Evolutionary conservation across 2,888 invertebrate genomes (phyloP).

Genomic region (Morpho deidamia): DNA sequence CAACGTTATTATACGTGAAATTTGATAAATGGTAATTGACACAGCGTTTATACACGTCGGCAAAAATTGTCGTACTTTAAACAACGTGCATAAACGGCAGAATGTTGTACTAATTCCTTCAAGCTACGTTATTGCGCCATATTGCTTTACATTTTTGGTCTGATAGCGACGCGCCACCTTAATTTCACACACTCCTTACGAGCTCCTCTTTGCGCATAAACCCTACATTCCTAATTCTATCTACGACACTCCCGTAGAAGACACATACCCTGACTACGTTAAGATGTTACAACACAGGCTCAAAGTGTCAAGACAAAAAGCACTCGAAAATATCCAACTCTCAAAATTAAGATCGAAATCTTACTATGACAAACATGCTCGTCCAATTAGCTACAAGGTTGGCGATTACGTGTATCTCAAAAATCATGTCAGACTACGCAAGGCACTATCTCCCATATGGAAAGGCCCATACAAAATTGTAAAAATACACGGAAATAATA

Average conservation of each 20-base stretch:
- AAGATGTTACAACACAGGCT: constrained; percentile 2
- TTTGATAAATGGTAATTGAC: too few species aligned
- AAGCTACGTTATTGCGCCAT: too few species aligned
- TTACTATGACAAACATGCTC: too few species aligned
- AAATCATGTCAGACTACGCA: constrained; percentile 12
- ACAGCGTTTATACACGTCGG: too few species aligned
- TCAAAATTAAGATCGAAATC: too few species aligned
- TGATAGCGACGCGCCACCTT: too few species aligned
- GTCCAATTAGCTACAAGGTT: constrained; percentile 1
- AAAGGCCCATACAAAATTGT: constrained; percentile 8
- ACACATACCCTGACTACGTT: constrained; percentile 11
- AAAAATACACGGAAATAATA: background rate
- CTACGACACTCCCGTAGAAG: background rate
- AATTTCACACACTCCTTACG: constrained; percentile 3
- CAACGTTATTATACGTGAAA: too few species aligned
- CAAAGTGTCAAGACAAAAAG: constrained; percentile 5
- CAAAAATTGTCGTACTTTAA: too few species aligned
- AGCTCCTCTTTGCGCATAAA: constrained; percentile 13
- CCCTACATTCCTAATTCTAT: constrained; percentile 6
- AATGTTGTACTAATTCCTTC: too few species aligned
- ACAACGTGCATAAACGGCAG: too few species aligned
- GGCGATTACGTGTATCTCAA: constrained; percentile 9
- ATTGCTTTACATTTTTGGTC: too few species aligned
- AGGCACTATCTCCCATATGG: constrained; percentile 19
- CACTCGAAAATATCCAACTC: too few species aligned